Percentiles rank a stretch among this genome's conserved stretches.
phyloP scores from a whole-genome alignment of 64 coral and sea anemone species.

The Stylophora pistillata region DNA sequence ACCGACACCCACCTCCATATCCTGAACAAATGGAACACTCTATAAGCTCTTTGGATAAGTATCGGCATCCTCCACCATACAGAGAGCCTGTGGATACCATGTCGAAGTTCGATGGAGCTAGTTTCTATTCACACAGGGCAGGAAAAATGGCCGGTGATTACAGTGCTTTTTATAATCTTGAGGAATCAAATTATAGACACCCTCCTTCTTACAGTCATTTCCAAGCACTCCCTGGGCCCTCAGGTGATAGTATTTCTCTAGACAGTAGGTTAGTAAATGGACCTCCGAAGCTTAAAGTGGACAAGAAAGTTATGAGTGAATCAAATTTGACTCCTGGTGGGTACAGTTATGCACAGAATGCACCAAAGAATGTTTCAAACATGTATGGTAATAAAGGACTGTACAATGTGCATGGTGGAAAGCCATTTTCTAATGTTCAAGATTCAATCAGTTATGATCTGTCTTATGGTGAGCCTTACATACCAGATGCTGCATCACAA shows the following conservation, averaged over 20 bases:
- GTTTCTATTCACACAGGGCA: slow-evolving; percentile 1
- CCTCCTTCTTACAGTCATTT: slow-evolving; percentile 33
- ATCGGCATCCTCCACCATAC: slow-evolving; percentile 89
- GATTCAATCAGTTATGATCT: slow-evolving; percentile 60
- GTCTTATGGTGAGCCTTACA: slow-evolving; percentile 53
- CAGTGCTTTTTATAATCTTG: slow-evolving; percentile 52
- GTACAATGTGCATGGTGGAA: not conserved
- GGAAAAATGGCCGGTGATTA: slow-evolving; percentile 22
- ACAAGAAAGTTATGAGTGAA: slow-evolving; percentile 23
- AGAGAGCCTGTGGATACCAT: slow-evolving; percentile 68
- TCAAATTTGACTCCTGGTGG: slow-evolving; percentile 11
- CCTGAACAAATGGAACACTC: slow-evolving; percentile 68
- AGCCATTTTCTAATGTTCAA: slow-evolving; percentile 19
- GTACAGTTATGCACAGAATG: not conserved
- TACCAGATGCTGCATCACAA: slow-evolving; percentile 47
- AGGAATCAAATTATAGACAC: slow-evolving; percentile 48
- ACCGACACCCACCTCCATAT: slow-evolving; percentile 86
- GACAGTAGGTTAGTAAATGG: slow-evolving; percentile 9
- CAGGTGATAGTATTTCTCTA: slow-evolving; percentile 17
- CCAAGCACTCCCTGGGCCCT: not conserved
- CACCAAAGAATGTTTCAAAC: slow-evolving; percentile 1
- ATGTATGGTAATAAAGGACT: slow-evolving; percentile 11
- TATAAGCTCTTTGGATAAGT: slow-evolving; percentile 64
- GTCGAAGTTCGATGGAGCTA: not conserved
- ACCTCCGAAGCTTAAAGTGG: not conserved